phyloP scores from a whole-genome alignment of 2,888 invertebrate genomes.

The Xestia sexstrigata region DNA sequence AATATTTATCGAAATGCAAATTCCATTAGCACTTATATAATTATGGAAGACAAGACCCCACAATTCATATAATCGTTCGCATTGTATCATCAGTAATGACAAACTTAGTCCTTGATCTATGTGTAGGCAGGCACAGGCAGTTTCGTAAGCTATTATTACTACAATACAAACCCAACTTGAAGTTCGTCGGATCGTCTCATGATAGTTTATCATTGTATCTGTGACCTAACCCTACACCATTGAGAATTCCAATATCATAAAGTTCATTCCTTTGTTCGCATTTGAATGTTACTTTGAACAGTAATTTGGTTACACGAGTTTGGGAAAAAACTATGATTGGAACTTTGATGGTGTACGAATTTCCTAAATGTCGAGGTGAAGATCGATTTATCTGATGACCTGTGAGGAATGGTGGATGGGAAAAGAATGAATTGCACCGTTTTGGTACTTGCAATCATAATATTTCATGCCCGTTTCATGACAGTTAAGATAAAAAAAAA shows the following conservation, averaged over 20 bases:
- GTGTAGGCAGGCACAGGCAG: conserved; percentile 73
- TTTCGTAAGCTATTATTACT: conserved; percentile 84
- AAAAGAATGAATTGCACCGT: conserved; percentile 31
- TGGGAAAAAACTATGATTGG: conserved; percentile 52
- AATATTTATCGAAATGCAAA: conserved; percentile 48
- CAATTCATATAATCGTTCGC: conserved; percentile 79
- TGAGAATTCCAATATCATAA: conserved; percentile 66
- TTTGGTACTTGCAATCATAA: conserved; percentile 31
- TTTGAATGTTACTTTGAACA: conserved; percentile 53
- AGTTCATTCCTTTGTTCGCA: conserved; percentile 69
- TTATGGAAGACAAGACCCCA: conserved; percentile 66
- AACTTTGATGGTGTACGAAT: conserved; percentile 46
- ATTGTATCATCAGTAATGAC: conserved; percentile 80
- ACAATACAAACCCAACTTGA: conserved; percentile 79
- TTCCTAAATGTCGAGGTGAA: conserved; percentile 61
- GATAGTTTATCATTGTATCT: conserved; percentile 74
- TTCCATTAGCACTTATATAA: conserved; percentile 50
- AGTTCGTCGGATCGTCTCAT: conserved; percentile 77
- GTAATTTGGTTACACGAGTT: conserved; percentile 52
- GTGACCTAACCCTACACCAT: conserved; percentile 72
- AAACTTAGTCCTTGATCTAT: conserved; percentile 87
- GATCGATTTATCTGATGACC: conserved; percentile 61
- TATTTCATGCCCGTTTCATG: conserved; percentile 29
- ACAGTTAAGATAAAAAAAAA: conserved; percentile 46
- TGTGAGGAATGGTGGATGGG: conserved; percentile 46